Evolutionary conservation across 2,888 invertebrate species (phyloP), one percentile per base, ranked within the genome.

Genomic region (Dryocosmus kuriphilus): DNA sequence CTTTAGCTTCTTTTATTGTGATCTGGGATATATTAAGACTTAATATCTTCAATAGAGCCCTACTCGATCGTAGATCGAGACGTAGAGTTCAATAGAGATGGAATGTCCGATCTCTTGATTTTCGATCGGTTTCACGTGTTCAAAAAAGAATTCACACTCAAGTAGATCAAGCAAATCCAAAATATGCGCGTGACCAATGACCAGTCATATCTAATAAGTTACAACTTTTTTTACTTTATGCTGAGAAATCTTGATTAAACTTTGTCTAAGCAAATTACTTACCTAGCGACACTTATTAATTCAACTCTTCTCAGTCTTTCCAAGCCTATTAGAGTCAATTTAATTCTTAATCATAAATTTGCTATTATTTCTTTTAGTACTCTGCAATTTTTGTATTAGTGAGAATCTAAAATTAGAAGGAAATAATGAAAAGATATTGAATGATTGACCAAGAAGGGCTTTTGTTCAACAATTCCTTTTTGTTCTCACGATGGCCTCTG

Each of bases 91-190:
- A n/a, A n/a, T n/a, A n/a, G n/a, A n/a, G n/a, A n/a, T n/a, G n/a
- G n/a, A n/a, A n/a, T n/a, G n/a, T n/a, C 19, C 22, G 46, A 67
- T 41, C 38, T 46, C 16, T 67, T 0, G 65, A 16, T 46, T 38
- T 22, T 41, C 27, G 71, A 71, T 71, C 51, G 46, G 19, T 71
- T 71, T 71, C 51, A 71, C 51, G 71, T 71, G 51, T 71, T 71
- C 71, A 27, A 71, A 27, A 71, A 51, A 71, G 65, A 38, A 2
- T 71, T 71, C 41, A 51, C n/a, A 11, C 30, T 71, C 46, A 46
- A 19, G 27, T 41, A 65, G 38, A 67, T 38, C 27, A 67, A 67
- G 24, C 27, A 24, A 27, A 24, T 22, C 57, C 14, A 57, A 14
- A 14, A 57, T 9, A 22, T 24, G 4, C 57, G 24, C 24, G 24